A percentile compares a stretch with the other conserved stretches of the same genome.
These are phyloP conservation scores for Leptosomus discolor DNA, from an alignment of 2,113 vertebrate genomes.

Conservation along the genomic window DNA sequence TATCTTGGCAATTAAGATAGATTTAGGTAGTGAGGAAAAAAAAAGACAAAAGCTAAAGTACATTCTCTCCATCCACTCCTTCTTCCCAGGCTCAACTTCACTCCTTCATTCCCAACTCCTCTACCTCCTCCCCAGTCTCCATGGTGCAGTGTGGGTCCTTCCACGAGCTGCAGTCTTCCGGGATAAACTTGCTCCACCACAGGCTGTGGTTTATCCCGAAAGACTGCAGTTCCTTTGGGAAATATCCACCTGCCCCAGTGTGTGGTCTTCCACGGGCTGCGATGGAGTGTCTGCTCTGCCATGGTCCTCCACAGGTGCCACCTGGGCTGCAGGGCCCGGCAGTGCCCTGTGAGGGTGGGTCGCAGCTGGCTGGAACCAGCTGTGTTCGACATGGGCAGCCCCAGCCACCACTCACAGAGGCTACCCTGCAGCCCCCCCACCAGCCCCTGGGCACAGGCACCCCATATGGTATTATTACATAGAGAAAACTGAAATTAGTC, in stretches of 20 bases:
- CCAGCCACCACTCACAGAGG: fast-evolving
- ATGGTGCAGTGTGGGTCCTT: background rate
- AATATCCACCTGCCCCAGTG: background rate
- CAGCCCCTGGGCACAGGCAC: fast-evolving
- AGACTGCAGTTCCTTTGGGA: background rate
- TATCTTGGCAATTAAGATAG: background rate
- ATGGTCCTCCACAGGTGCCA: background rate
- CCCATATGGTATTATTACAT: fast-evolving
- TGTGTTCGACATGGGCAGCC: fast-evolving
- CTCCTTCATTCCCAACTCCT: background rate
- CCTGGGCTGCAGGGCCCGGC: background rate
- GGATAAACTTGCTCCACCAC: background rate
- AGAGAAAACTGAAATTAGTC: background rate
- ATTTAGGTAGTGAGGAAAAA: background rate
- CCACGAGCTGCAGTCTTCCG: background rate
- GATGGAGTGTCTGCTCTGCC: background rate
- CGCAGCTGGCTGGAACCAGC: fast-evolving
- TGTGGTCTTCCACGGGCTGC: background rate
- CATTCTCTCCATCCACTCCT: background rate
- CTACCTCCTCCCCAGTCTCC: background rate
- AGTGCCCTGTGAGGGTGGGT: fast-evolving
- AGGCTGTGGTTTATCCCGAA: too few species aligned
- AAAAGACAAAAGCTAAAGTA: background rate
- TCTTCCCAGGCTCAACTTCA: background rate
- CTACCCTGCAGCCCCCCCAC: fast-evolving